Evolutionary conservation across 2,888 invertebrate genomes (phyloP), one percentile per base, ranked within the genome.

Genomic region (Coleophora deauratella): DNA sequence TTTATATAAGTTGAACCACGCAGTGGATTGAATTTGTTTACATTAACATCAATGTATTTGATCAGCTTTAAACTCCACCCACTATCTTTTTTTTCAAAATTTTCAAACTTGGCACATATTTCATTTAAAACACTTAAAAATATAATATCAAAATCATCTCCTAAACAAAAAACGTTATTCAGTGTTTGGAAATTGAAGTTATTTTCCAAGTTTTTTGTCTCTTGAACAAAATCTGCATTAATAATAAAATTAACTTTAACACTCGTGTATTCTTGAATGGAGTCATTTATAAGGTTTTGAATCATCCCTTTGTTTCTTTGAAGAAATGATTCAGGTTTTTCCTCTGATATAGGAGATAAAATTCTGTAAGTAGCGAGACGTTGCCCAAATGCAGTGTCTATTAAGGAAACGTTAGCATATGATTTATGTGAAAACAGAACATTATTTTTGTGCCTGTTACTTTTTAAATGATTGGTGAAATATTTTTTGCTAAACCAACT

Each of bases 51-150:
- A 28, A 56, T 33, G 32, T 27, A 27, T 1, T 35, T 33, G 8
- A 51, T 51, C 15, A 47, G 12, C 37, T 40, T 35, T 8, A 57
- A 33, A 46, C 41, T 47, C 52, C 53, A 57, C 8, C 51, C 50
- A 37, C 54, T 55, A 34, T 55, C 51, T 43, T 52, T 56, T 41
- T 50, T 51, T 31, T 57, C 50, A 47, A 59, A 57, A 13, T 35
- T 38, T 35, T 41, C 37, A 21, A 52, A 37, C 40, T 46, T 50
- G n/a, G n/a, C n/a, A n/a, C n/a, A n/a, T 31, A 41, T 4, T 27
- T 46, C 36, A 9, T 12, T 15, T 10, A 51, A 36, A 7, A 43
- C 45, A 10, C 47, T 40, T 34, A 34, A 43, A n/a, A 44, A 40
- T 33, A 35, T 33, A n/a, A 37, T 38, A 36, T 50, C 39, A 36